phyloP scores from a whole-genome alignment of 2,113 vertebrate genomes.

The Pomatorhinus ruficollis region DNA sequence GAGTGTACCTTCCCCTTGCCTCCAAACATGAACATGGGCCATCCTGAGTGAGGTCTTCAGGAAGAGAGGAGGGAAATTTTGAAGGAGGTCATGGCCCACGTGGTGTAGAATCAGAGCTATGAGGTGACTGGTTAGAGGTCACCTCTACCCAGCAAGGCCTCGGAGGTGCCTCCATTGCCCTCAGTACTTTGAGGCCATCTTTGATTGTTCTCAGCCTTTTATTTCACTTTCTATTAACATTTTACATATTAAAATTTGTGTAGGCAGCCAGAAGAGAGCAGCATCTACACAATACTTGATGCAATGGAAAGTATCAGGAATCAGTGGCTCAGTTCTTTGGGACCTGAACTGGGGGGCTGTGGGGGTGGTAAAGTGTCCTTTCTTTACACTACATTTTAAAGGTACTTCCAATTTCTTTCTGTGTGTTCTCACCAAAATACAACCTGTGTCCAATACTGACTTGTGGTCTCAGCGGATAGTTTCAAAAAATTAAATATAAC shows the following conservation, averaged over 20 bases:
- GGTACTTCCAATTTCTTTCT: neutral
- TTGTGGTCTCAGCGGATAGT: neutral
- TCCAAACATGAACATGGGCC: neutral
- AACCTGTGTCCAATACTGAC: neutral
- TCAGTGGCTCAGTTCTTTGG: conserved; percentile 21
- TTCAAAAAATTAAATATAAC: neutral
- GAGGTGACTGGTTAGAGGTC: neutral
- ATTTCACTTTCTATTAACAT: conserved; percentile 49
- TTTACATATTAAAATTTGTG: conserved; percentile 71
- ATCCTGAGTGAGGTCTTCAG: neutral
- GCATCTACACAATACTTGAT: conserved; percentile 68
- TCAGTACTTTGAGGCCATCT: neutral
- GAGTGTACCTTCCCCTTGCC: neutral
- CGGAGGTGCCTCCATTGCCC: neutral
- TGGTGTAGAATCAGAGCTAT: neutral
- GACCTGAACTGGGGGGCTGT: neutral
- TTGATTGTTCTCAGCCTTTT: conserved; percentile 8
- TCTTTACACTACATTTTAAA: neutral
- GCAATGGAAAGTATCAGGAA: conserved; percentile 37
- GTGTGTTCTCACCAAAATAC: neutral
- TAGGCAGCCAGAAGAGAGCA: conserved; percentile 76
- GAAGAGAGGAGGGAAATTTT: neutral
- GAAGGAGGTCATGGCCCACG: neutral
- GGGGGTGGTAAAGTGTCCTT: neutral
- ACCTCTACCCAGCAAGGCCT: neutral